These are phyloP conservation scores for Coenonympha glycerion DNA, from an alignment of 2,888 invertebrate genomes.

Conservation along the genomic window DNA sequence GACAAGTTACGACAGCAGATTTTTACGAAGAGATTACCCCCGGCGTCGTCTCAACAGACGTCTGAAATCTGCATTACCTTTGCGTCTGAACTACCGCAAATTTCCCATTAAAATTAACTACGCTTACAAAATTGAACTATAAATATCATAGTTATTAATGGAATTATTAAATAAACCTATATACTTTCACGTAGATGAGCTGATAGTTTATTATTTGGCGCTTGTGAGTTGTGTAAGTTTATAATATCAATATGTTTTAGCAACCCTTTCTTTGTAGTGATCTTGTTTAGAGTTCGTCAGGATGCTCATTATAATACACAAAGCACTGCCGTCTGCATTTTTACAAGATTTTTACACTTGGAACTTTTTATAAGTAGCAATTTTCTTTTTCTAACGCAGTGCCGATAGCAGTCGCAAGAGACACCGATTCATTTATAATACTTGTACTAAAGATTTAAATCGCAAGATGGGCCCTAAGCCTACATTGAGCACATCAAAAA, in stretches of 20 bases:
- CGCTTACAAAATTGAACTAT: slow-evolving; percentile 47
- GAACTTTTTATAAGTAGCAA: slow-evolving; percentile 5
- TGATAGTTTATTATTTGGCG: slow-evolving; percentile 34
- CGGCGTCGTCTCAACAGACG: background rate
- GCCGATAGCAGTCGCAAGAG: slow-evolving; percentile 9
- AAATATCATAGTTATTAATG: slow-evolving; percentile 24
- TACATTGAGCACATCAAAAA: too few species aligned
- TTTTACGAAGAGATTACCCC: background rate
- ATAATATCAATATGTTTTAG: slow-evolving; percentile 30
- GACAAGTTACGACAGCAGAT: background rate
- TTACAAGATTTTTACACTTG: too few species aligned
- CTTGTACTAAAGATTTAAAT: too few species aligned
- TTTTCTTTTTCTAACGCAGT: slow-evolving; percentile 14
- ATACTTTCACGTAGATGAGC: slow-evolving; percentile 35
- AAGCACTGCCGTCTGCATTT: slow-evolving; percentile 47
- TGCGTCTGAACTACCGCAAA: slow-evolving; percentile 50
- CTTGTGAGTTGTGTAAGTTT: slow-evolving; percentile 32
- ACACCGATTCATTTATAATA: background rate
- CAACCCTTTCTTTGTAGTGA: slow-evolving; percentile 18
- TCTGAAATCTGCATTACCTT: slow-evolving; percentile 25
- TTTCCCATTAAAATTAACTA: slow-evolving; percentile 44
- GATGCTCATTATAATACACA: slow-evolving; percentile 64
- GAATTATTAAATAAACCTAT: slow-evolving; percentile 21
- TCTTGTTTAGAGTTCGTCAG: slow-evolving; percentile 46
- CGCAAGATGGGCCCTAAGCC: too few species aligned